phyloP scores from a whole-genome alignment of 2,888 invertebrate genomes.

The Pasiphila rectangulata region DNA sequence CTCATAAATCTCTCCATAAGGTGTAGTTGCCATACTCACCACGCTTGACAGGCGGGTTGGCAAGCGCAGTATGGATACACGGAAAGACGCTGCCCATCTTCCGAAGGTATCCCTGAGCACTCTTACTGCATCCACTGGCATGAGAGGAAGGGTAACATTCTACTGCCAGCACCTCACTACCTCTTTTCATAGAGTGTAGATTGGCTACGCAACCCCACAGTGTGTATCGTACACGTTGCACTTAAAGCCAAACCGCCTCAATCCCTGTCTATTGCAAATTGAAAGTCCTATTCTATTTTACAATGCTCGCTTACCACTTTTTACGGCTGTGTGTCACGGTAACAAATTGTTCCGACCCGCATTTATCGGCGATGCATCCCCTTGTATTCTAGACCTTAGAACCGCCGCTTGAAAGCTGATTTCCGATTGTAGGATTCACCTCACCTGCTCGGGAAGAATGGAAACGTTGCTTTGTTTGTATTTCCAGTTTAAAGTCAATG shows the following conservation, averaged over 20 bases:
- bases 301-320: constrained; percentile 31
- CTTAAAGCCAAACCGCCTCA: constrained; percentile 6
- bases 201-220: not conserved
- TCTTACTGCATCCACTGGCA: too few relatives aligned
- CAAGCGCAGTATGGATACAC: too few relatives aligned
- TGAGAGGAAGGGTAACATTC: too few relatives aligned
- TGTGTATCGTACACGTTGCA: constrained; percentile 1
- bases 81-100: too few relatives aligned
- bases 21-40: too few relatives aligned
- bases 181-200: too few relatives aligned
- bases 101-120: too few relatives aligned
- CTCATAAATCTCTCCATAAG: too few relatives aligned
- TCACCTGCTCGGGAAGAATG: constrained; percentile 35
- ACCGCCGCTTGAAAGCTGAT: constrained; percentile 20
- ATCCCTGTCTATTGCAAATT: constrained; percentile 21
- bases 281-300: constrained; percentile 22
- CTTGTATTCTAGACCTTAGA: constrained; percentile 27
- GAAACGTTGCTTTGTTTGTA: constrained; percentile 32
- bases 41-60: too few relatives aligned
- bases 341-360: constrained; percentile 58
- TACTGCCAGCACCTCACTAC: too few relatives aligned
- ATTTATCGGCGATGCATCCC: constrained; percentile 47
- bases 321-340: constrained; percentile 45
- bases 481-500: constrained; percentile 32
- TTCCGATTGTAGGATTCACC: constrained; percentile 32